Evolutionary conservation across 1,140 invertebrate species (phyloP), one percentile per base, ranked within the genome.

Genomic region (Olivierus martensii): DNA sequence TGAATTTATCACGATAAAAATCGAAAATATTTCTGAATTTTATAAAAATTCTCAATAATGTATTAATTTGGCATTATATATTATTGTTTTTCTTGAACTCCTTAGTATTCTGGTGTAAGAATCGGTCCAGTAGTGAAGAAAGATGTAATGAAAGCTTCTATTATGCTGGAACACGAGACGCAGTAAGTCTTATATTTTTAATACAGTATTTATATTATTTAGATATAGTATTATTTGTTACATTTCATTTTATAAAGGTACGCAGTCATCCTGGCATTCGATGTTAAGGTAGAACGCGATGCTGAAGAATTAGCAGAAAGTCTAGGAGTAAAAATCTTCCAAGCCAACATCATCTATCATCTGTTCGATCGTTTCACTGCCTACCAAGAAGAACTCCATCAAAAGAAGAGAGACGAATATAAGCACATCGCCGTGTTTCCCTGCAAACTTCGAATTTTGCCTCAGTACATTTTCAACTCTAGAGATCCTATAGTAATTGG

Each of bases 301-400:
- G 95, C 94, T 1, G 93, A 99, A 73, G 91, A 97, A 67, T 70
- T 98, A 67, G 96, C 96, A 0, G 94, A 99, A 64, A 79, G 80
- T 46, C 67, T 94, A 42, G 89, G 88, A 49, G 91, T 99, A 41
- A 91, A 85, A 71, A 94, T 99, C 64, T 99, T 99, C 78, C 85
- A 93, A 53, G 96, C 96, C 3, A 94, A 99, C 70, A 99, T 99
- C 67, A 99, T 99, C 65, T 99, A 99, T 73, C 96, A 99, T 75
- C 73, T 99, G 54, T 97, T 98, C 72, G 95, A 99, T 71, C 86
- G 87, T 67, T 99, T 99, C 73, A 93, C 82, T 56, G 83, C 84
- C 15, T 97, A 93, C 69, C 60, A 89, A 49, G 91, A 97, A 49
- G 90, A 98, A 60, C 71, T 97, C n/a, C 91, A 86, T 65, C 79